Evolutionary conservation across 1,140 invertebrate genomes (phyloP).

Genomic region (Drosophila mayri): DNA sequence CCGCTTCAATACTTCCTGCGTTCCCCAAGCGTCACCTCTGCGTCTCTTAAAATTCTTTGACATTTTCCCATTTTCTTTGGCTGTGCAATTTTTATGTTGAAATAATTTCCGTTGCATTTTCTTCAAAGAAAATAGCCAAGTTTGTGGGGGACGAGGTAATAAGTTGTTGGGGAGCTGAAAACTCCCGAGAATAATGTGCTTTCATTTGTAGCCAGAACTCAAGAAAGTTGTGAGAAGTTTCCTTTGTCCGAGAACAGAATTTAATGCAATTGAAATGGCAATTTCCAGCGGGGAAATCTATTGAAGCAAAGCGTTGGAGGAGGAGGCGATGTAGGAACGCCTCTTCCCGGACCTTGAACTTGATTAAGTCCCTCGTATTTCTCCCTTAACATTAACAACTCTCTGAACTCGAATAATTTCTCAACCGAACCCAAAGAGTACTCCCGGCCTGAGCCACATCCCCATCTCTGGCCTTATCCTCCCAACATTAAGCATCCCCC

Average conservation of each 20-base stretch:
- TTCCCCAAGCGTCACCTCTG: not conserved
- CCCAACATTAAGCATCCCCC: conserved; percentile 25
- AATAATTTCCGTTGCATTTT: conserved; percentile 54
- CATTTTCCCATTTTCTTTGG: conserved; percentile 40
- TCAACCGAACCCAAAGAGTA: not conserved
- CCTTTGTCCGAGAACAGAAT: conserved; percentile 14
- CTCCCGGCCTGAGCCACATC: too few species aligned
- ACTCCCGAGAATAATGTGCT: conserved; percentile 24
- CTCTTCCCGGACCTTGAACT: conserved; percentile 44
- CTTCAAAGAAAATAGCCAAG: conserved; percentile 1
- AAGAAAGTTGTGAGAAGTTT: conserved; percentile 19
- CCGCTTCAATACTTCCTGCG: conserved; percentile 9
- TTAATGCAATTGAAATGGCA: conserved; percentile 35
- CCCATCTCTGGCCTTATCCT: not conserved
- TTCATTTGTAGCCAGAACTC: conserved; percentile 21
- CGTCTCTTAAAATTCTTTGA: conserved; percentile 29
- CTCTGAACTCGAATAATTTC: not conserved
- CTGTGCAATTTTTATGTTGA: conserved; percentile 33
- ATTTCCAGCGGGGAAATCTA: not conserved
- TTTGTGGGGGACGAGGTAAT: not conserved
- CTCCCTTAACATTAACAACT: conserved; percentile 16
- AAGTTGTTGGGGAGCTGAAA: not conserved
- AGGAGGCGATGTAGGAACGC: not conserved
- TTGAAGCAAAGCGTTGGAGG: not conserved
- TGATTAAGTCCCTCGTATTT: conserved; percentile 7